A percentile compares a stretch with the other conserved stretches of the same genome.
These are phyloP conservation scores for Paramormyrops kingsleyae DNA, from an alignment of 2,113 vertebrate genomes.

Conservation along the genomic window DNA sequence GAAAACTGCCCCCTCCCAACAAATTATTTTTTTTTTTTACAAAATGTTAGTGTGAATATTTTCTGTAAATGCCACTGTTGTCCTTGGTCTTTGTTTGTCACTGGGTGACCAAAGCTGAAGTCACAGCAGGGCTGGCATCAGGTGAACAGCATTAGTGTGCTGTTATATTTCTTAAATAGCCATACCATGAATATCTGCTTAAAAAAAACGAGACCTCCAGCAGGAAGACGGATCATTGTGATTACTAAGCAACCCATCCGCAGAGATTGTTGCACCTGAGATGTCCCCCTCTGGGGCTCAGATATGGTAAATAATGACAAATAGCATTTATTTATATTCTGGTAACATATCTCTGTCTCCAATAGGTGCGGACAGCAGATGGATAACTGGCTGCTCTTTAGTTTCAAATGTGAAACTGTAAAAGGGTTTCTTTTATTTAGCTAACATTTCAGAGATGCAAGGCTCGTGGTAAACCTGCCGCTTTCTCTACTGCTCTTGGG, in stretches of 20 bases:
- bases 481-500: background rate
- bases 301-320: background rate
- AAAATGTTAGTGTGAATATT: background rate
- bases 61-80: background rate
- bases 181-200: slow-evolving; percentile 18
- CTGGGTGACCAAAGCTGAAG: background rate
- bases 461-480: background rate
- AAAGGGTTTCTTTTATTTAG: background rate
- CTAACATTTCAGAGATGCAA: background rate
- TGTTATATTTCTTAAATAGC: slow-evolving; percentile 24
- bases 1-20: background rate
- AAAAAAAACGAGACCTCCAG: background rate
- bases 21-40: background rate
- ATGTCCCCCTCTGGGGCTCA: background rate
- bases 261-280: background rate
- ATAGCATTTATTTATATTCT: slow-evolving; percentile 45
- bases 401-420: background rate
- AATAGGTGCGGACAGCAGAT: background rate
- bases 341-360: slow-evolving; percentile 44
- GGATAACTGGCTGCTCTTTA: background rate
- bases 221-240: background rate
- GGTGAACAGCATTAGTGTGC: slow-evolving; percentile 2
- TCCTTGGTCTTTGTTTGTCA: background rate
- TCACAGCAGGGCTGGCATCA: slow-evolving; percentile 17
- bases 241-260: background rate